Base-by-base conservation (phyloP, 2,888 invertebrate genomes). In the Rhodophaea formosa region DNA sequence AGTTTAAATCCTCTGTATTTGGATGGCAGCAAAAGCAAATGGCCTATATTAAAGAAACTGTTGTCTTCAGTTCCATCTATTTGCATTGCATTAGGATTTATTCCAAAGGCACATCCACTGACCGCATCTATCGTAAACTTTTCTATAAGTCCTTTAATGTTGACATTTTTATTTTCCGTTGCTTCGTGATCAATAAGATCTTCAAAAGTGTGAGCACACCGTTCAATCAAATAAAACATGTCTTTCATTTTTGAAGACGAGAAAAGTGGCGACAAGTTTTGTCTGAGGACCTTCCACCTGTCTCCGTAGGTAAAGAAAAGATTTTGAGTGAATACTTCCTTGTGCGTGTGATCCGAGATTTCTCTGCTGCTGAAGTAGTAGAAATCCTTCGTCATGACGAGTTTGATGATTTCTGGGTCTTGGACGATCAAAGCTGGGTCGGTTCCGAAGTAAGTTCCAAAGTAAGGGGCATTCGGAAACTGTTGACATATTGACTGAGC, bases 401-500 rank as follows among this genome's bases (percentile, higher is more conserved):
- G 59, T 55, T 79, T 84, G 7, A 84, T 58, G 6, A 83, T 56
- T 8, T 78, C 77, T 0, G 80, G 82, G 35, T 78, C 77, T 29
- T 78, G 66, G 0, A 79, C 66, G 2, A 84, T 63, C 1, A 82
- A 74, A 0, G 72, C 75, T 0, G 85, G 84, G 39, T 82, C 79
- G 0, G 84, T 80, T 0, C 84, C 83, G 32, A 68, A 82, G 53
- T 67, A 85, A 0, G 77, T 74, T n/a, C 86, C 86, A 0, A 86
- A 63, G 42, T 78, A 75, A 0, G 83, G 79, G 12, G 70, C 73
- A 5, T 74, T 60, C 0, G 68, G 69, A 16, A 78, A 81, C 35
- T 70, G 59, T 16, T 66, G 53, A 42, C 80, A 81, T 3, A 85
- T 66, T 3, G 72, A 69, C 14, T 75, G 68, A 0, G 70, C 55